phyloP scores from a whole-genome alignment of 2,888 invertebrate genomes.

The Dasysyrphus tricinctus region DNA sequence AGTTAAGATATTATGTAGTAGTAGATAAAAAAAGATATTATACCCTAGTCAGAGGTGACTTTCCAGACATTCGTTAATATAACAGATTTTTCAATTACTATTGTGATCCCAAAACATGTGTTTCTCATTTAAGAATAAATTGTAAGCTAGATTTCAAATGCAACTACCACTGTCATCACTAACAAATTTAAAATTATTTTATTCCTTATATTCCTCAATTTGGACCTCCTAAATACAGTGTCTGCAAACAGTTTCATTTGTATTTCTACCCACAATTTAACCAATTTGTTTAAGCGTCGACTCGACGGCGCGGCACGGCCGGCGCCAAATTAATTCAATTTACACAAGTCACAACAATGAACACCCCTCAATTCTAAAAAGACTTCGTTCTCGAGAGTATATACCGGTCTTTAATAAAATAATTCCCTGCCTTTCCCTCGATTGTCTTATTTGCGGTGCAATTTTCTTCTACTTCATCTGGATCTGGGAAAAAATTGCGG shows the following conservation, averaged over 20 bases:
- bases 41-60: no score
- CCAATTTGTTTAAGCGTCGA: constrained; percentile 42
- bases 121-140: no score
- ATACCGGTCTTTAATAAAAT: constrained; percentile 45
- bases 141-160: no score
- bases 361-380: constrained; percentile 41
- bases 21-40: no score
- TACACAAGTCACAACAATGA: constrained; percentile 66
- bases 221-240: no score
- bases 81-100: no score
- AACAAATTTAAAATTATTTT: no score
- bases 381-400: background rate
- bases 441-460: constrained; percentile 64
- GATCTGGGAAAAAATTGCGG: constrained; percentile 23
- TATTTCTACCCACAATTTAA: constrained; percentile 46
- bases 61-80: no score
- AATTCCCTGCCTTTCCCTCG: constrained; percentile 45
- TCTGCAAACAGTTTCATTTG: background rate
- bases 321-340: constrained; percentile 73
- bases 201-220: no score
- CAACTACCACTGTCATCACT: no score
- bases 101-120: no score
- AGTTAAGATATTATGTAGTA: no score
- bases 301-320: background rate
- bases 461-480: constrained; percentile 52